These are phyloP conservation scores for Leucoraja ocellata DNA, from an alignment of 2,797 vertebrate genomes.

Conservation along the genomic window DNA sequence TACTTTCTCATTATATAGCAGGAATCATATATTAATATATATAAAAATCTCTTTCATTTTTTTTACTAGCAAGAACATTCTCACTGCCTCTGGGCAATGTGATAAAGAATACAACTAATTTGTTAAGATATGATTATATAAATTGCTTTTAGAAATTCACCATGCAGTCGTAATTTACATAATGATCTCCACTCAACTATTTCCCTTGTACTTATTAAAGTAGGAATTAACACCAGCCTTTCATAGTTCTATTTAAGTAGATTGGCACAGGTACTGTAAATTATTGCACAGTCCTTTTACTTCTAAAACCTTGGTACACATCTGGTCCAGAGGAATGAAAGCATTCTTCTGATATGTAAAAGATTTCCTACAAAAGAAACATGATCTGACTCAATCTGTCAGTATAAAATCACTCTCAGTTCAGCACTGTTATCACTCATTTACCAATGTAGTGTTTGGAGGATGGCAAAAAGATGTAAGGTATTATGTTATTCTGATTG, in stretches of 20 bases:
- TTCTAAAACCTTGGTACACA: neutral
- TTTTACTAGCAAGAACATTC: neutral
- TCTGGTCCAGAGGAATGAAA: neutral
- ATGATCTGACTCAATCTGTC: neutral
- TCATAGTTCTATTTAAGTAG: neutral
- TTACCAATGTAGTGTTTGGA: neutral
- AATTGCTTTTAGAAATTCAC: neutral
- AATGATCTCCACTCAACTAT: neutral
- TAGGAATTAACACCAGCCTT: neutral
- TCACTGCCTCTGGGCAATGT: neutral
- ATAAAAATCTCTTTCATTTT: neutral
- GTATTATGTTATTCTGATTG: neutral
- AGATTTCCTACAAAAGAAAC: neutral
- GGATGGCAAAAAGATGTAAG: neutral
- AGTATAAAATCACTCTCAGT: neutral
- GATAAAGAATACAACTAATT: neutral
- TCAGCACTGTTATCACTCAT: neutral
- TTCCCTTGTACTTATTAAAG: neutral
- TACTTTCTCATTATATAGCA: neutral
- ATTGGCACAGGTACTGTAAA: neutral
- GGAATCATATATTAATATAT: no score
- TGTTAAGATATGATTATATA: neutral
- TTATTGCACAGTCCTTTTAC: constrained; percentile 7
- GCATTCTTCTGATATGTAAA: neutral
- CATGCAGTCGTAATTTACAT: neutral